A percentile compares a stretch with the other conserved stretches of the same genome.
Evolutionary conservation across 2,797 vertebrate species (phyloP).

Genomic region (Chelidonichthys spinosus): DNA sequence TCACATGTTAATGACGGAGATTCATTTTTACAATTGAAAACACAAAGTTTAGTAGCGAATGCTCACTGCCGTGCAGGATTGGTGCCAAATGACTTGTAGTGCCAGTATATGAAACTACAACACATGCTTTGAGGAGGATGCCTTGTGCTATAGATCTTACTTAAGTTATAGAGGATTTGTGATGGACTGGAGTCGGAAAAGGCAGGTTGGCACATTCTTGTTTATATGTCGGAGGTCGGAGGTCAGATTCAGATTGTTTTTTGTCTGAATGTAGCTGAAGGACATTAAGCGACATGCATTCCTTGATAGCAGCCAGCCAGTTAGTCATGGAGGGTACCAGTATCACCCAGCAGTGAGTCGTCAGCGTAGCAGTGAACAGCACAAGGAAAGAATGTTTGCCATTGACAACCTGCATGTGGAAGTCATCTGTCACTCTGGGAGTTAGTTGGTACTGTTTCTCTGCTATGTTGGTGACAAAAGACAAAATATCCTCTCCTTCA

Average conservation of each 20-base stretch:
- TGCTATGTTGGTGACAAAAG: not conserved
- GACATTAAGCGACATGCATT: not conserved
- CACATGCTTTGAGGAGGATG: not conserved
- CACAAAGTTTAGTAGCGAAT: not conserved
- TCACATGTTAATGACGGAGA: not conserved
- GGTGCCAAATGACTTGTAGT: constrained; percentile 13
- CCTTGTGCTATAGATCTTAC: not conserved
- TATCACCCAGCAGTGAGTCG: not conserved
- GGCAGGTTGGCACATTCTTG: not conserved
- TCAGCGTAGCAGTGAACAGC: not conserved
- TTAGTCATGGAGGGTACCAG: not conserved
- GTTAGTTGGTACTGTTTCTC: no score
- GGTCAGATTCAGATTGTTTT: not conserved
- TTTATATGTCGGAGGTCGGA: not conserved
- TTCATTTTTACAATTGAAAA: constrained; percentile 4
- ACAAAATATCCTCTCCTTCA: not conserved
- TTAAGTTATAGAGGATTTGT: not conserved
- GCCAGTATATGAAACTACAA: not conserved
- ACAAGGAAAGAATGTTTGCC: no score
- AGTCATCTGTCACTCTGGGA: not conserved
- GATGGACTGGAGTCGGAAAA: not conserved
- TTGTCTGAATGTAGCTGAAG: not conserved
- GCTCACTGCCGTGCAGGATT: not conserved
- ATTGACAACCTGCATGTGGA: no score
- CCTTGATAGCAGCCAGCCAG: not conserved